These are phyloP conservation scores for Etheostoma spectabile DNA, from an alignment of 2,113 vertebrate species.

Conservation along the genomic window DNA sequence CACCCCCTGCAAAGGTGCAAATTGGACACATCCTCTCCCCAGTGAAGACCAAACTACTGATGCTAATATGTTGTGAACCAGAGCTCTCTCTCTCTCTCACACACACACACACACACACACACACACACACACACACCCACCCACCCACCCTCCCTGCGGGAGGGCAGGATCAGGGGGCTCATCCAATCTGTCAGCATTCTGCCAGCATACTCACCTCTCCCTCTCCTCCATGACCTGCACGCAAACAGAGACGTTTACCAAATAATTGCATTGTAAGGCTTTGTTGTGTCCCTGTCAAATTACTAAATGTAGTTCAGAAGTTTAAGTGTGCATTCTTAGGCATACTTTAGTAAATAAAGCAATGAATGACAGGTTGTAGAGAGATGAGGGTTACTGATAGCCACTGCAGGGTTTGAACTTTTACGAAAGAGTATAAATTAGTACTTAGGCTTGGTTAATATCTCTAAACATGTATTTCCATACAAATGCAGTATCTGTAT, in stretches of 20 bases:
- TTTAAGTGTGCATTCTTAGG: background rate
- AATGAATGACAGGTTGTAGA: background rate
- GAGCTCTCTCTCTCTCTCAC: background rate
- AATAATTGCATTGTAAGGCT: conserved; percentile 26
- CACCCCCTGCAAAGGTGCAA: conserved; percentile 36
- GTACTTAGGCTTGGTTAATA: too few relatives aligned
- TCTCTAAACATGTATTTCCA: too few relatives aligned
- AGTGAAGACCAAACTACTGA: conserved; percentile 54
- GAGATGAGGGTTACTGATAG: background rate
- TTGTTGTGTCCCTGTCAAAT: background rate
- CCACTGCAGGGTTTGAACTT: background rate
- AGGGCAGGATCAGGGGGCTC: conserved; percentile 39
- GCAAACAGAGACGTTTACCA: conserved; percentile 38
- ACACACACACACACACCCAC: conserved; percentile 22
- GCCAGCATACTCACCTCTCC: conserved; percentile 28
- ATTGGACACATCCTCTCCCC: conserved; percentile 43
- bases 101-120: conserved; percentile 30
- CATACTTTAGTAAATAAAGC: background rate
- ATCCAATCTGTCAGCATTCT: conserved; percentile 63
- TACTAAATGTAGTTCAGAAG: background rate
- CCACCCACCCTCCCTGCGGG: conserved; percentile 10
- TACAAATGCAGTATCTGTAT: too few relatives aligned
- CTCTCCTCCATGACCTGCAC: conserved; percentile 44
- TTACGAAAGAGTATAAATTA: background rate
- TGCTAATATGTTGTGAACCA: conserved; percentile 70